Evolutionary conservation across 1,140 invertebrate species (phyloP).

Genomic region (Notospermus geniculatus): DNA sequence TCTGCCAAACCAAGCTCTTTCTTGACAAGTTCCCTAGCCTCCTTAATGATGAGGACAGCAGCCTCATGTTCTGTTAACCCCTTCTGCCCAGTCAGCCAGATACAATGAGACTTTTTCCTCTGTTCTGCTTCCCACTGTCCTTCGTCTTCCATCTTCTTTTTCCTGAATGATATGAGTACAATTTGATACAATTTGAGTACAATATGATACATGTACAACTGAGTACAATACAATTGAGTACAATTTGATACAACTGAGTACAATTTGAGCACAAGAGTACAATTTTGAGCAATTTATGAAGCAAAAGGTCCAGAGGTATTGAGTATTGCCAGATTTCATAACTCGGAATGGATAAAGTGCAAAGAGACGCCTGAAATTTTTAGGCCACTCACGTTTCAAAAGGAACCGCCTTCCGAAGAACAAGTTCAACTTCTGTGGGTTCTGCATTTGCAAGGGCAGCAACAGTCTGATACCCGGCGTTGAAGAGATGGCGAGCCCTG

Average conservation of each 20-base stretch:
- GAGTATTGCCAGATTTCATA: no score
- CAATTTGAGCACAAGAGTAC: no score
- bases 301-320: no score
- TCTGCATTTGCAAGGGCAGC: constrained; percentile 75
- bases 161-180: constrained; percentile 53
- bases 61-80: constrained; percentile 80
- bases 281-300: no score
- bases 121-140: constrained; percentile 66
- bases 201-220: no score
- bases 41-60: constrained; percentile 73
- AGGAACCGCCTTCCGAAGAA: constrained; percentile 74
- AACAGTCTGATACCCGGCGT: constrained; percentile 78
- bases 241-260: no score
- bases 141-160: constrained; percentile 71
- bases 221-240: no score
- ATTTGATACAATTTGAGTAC: no score
- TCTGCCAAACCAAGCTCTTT: constrained; percentile 47
- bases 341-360: no score
- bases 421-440: constrained; percentile 68
- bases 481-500: constrained; percentile 79
- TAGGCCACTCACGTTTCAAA: constrained; percentile 65
- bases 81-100: constrained; percentile 81
- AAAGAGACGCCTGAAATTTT: no score
- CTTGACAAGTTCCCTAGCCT: constrained; percentile 65
- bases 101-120: constrained; percentile 59